These are phyloP conservation scores for Odontophorus gujanensis DNA, from an alignment of 2,113 vertebrate species.

Conservation along the genomic window DNA sequence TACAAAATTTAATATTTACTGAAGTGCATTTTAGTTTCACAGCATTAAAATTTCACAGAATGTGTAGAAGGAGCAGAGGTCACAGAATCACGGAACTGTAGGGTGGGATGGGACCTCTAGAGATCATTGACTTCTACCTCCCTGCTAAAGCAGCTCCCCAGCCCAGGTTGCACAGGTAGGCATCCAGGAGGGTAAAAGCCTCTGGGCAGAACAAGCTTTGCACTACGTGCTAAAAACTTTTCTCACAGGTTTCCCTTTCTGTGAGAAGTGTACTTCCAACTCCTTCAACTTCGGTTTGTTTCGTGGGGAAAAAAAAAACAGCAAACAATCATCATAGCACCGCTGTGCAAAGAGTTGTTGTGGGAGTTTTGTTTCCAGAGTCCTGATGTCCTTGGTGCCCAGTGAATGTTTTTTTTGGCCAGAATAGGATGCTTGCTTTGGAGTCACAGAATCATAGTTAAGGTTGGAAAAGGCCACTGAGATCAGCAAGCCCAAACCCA, in stretches of 20 bases:
- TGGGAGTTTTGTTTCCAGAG: neutral
- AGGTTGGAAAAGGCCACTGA: too few relatives aligned
- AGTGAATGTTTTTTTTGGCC: neutral
- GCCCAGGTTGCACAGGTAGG: too few relatives aligned
- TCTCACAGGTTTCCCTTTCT: neutral
- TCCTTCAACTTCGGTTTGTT: neutral
- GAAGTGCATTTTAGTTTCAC: neutral
- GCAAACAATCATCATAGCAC: neutral
- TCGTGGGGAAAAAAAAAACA: neutral
- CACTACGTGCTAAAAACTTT: constrained; percentile 36
- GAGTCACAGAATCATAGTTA: neutral
- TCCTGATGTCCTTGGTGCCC: neutral
- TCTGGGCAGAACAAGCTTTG: neutral
- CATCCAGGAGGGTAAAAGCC: constrained; percentile 1
- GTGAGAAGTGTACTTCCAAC: neutral
- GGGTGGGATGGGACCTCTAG: too few relatives aligned
- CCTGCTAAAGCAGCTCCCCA: too few relatives aligned
- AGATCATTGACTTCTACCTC: too few relatives aligned
- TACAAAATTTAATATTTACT: constrained; percentile 24
- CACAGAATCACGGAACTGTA: too few relatives aligned
- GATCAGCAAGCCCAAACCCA: too few relatives aligned
- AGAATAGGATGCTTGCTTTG: neutral
- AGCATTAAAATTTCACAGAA: constrained; percentile 41
- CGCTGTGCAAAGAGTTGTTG: neutral
- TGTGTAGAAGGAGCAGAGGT: neutral